These are phyloP conservation scores for Euleptes europaea DNA, from an alignment of 2,113 vertebrate genomes.

Conservation along the genomic window DNA sequence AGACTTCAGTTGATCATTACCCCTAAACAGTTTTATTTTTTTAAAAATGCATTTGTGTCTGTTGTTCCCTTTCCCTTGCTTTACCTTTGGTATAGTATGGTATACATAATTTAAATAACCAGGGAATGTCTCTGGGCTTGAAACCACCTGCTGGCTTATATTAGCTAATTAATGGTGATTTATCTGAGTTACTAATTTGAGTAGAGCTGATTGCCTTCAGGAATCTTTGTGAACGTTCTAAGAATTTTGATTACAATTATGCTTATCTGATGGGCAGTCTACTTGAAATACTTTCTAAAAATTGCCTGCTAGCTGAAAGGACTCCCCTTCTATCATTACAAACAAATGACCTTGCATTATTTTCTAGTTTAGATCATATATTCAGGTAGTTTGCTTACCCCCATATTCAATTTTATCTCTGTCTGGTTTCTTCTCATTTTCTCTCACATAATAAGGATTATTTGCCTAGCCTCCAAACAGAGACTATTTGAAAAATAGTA, in stretches of 20 bases:
- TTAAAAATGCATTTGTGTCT: conserved; percentile 70
- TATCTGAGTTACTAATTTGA: conserved; percentile 95
- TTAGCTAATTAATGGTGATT: conserved; percentile 99
- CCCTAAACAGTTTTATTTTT: conserved; percentile 60
- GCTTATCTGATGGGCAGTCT: conserved; percentile 88
- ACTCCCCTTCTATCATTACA: conserved; percentile 71
- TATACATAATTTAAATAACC: conserved; percentile 96
- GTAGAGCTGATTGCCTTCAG: conserved; percentile 88
- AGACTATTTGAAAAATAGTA: conserved; percentile 69
- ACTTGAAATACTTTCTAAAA: conserved; percentile 76
- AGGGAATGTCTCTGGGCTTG: conserved; percentile 90
- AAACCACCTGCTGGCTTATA: conserved; percentile 97
- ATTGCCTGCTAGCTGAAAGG: conserved; percentile 73
- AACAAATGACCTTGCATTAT: conserved; percentile 71
- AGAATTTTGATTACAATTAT: conserved; percentile 92
- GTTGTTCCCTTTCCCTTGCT: conserved; percentile 81
- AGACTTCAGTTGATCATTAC: conserved; percentile 74
- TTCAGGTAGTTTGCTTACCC: conserved; percentile 42
- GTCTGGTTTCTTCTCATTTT: conserved; percentile 45
- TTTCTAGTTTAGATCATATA: conserved; percentile 68
- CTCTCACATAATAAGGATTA: conserved; percentile 53
- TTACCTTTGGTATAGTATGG: conserved; percentile 79
- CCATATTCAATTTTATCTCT: conserved; percentile 51
- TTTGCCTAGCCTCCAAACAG: conserved; percentile 65
- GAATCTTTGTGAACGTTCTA: conserved; percentile 81